Evolutionary conservation across 2,888 invertebrate species (phyloP), one percentile per base, ranked within the genome.

Genomic region (Carabus problematicus): DNA sequence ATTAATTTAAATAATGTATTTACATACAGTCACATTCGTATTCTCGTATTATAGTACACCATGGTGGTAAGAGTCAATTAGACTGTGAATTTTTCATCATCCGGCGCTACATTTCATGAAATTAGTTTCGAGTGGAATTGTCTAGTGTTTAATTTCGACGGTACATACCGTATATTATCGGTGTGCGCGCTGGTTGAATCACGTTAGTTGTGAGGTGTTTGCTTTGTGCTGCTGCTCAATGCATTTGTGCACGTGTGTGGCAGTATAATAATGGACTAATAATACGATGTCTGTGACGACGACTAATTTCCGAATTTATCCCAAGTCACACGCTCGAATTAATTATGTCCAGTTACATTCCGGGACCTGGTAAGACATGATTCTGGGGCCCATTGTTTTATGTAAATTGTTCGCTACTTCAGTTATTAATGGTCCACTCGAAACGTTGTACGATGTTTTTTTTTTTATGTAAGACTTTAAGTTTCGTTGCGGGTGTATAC

Each of bases 221-320:
- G n/a, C 11, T 12, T 45, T 45, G n/a, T 45, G 45, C 8, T 52
- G 39, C 7, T 42, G 49, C 55, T 49, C 59, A 66, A 66, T 66
- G 29, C 59, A 59, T 66, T 59, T 18, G 14, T 6, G 54, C 11
- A 1, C 1, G 45, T 7, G 18, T 19, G 42, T 12, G 18, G 58
- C 66, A 47, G 47, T 59, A 39, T 59, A 59, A 66, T 66, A 66
- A 45, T 54, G 41, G 63, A n/a, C 41, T 43, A 64, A 55, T 64
- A 64, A 64, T 64, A 47, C 59, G 43, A 14, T 45, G 64, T 49
- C 41, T 49, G 58, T 49, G 49, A 41, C 29, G 49, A n/a, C 66
- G 49, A 66, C 59, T 66, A 66, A 66, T 66, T 49, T 59, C 47
- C 41, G 66, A 66, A 66, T 66, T 66, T 66, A 66, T 66, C 58